Conservation (phyloP, 2,888 invertebrate genomes). For the Elysia crispata region DNA sequence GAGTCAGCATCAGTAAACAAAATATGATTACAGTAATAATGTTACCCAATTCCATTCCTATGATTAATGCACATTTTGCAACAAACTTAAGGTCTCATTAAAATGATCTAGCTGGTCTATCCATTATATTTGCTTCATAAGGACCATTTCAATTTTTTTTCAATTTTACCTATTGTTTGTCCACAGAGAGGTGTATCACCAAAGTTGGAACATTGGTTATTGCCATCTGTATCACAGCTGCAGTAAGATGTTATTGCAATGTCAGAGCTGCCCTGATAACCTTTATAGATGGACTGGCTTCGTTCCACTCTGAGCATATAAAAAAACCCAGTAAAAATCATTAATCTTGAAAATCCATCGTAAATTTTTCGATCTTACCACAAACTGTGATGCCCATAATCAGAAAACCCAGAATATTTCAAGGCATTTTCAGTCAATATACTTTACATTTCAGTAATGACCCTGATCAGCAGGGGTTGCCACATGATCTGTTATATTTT, state of each 20-base stretch:
- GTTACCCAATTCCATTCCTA: too few relatives aligned
- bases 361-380: not conserved
- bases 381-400: not conserved
- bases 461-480: too few relatives aligned
- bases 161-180: conserved; percentile 44
- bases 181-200: conserved; percentile 51
- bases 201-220: conserved; percentile 36
- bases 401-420: not conserved
- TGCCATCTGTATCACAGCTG: conserved; percentile 41
- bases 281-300: conserved; percentile 28
- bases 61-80: too few relatives aligned
- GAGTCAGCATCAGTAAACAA: too few relatives aligned
- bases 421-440: too few relatives aligned
- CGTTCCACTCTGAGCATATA: conserved; percentile 21
- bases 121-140: too few relatives aligned
- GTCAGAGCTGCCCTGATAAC: conserved; percentile 42
- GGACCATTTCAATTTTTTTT: too few relatives aligned
- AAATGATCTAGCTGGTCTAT: too few relatives aligned
- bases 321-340: not conserved
- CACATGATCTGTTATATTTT: too few relatives aligned
- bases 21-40: too few relatives aligned
- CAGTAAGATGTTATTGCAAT: conserved; percentile 43
- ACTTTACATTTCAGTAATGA: too few relatives aligned
- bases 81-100: too few relatives aligned
- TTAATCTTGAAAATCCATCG: not conserved